Conservation (phyloP, 2,797 vertebrate species). For the Taenioides sp. region DNA sequence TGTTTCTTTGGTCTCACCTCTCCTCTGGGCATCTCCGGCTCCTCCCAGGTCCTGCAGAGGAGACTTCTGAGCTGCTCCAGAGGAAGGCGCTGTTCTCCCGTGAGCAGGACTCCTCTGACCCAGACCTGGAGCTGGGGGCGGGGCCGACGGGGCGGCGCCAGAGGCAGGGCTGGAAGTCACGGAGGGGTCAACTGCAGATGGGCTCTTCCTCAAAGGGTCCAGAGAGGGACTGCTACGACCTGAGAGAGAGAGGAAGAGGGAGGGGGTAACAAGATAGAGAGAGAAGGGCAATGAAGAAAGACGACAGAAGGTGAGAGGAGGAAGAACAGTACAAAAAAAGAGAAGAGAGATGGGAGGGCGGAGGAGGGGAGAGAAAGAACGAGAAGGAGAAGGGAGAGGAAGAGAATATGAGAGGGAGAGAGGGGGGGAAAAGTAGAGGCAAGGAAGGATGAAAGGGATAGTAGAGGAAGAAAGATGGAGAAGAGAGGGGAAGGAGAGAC, state of each 20-base stretch:
- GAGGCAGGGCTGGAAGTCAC: constrained; percentile 69
- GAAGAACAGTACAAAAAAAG: neutral
- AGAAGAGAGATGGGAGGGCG: neutral
- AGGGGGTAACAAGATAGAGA: neutral
- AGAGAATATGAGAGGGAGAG: neutral
- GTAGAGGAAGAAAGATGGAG: too few relatives aligned
- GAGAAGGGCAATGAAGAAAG: neutral
- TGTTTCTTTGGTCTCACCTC: constrained; percentile 74
- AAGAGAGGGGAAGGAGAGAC: neutral
- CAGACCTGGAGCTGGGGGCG: constrained; percentile 75
- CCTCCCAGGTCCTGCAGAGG: constrained; percentile 74
- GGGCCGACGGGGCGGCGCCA: constrained; percentile 61
- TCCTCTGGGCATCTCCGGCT: constrained; percentile 78
- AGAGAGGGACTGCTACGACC: constrained; percentile 85
- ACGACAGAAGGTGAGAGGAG: neutral
- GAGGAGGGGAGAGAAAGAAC: neutral
- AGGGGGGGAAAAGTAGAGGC: too few relatives aligned
- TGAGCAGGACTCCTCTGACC: constrained; percentile 85
- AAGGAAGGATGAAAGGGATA: too few relatives aligned
- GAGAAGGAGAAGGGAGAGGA: neutral
- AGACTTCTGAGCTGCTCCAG: constrained; percentile 75
- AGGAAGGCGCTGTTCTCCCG: constrained; percentile 38
- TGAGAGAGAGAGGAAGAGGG: constrained; percentile 41
- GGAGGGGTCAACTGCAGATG: constrained; percentile 81
- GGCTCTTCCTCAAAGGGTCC: constrained; percentile 88